Evolutionary conservation across 2,113 vertebrate genomes (phyloP).

Genomic region (Ranitomeya imitator): DNA sequence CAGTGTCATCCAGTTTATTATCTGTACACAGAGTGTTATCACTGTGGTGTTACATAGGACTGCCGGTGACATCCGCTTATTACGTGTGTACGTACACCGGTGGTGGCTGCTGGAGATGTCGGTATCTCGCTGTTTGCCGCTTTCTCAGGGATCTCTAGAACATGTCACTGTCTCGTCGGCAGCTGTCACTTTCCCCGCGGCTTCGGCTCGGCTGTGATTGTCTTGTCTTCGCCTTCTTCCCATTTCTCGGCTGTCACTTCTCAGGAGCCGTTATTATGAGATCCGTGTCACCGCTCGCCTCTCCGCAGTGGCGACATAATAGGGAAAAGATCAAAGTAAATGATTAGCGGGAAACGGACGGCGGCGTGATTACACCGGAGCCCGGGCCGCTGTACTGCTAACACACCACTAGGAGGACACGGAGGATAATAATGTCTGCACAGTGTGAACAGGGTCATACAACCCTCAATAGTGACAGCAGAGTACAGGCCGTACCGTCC

Average conservation of each 20-base stretch:
- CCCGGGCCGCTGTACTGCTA: no score
- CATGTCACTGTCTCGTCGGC: background rate
- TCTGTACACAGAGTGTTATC: background rate
- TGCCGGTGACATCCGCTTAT: background rate
- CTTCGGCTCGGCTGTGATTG: constrained; percentile 10
- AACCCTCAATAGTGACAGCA: no score
- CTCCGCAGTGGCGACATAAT: background rate
- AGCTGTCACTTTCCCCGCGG: constrained; percentile 14
- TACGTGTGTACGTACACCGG: no score
- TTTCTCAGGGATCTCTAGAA: background rate
- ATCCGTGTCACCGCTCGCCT: background rate
- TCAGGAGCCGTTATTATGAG: constrained; percentile 28
- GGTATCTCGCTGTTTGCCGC: background rate
- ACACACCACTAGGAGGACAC: no score
- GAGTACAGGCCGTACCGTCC: no score
- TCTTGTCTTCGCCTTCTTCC: constrained; percentile 10
- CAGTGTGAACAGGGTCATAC: no score
- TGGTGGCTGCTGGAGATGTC: background rate
- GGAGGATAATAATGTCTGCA: no score
- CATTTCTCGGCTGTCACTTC: constrained; percentile 46
- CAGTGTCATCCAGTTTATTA: background rate
- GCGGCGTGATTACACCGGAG: background rate
- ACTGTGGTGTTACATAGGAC: constrained; percentile 1
- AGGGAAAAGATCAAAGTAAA: background rate
- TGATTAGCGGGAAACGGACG: background rate